A percentile compares a stretch with the other conserved stretches of the same genome.
Evolutionary conservation across 2,888 invertebrate genomes (phyloP).

Genomic region (Galerucella pusilla): DNA sequence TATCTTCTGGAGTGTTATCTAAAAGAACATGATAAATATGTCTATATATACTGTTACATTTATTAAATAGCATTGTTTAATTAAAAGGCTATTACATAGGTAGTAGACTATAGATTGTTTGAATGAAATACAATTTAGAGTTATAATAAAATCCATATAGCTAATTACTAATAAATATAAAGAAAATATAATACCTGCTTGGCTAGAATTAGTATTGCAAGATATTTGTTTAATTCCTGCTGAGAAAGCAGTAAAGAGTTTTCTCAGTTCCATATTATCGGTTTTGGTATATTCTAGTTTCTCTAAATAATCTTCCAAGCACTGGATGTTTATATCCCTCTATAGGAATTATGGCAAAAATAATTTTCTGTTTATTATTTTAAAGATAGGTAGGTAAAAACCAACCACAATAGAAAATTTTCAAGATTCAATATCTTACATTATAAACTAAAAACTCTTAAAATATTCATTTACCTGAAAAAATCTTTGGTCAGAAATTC

Average conservation of each 20-base stretch:
- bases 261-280: not conserved
- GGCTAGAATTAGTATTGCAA: not conserved
- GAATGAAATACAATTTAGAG: too few relatives aligned
- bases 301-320: not conserved
- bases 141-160: too few relatives aligned
- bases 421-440: not conserved
- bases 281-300: not conserved
- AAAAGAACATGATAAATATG: not conserved
- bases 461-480: not conserved
- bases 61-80: too few relatives aligned
- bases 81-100: too few relatives aligned
- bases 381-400: too few relatives aligned
- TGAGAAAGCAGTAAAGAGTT: not conserved
- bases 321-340: not conserved
- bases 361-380: too few relatives aligned
- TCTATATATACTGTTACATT: not conserved
- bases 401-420: not conserved
- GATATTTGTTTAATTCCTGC: not conserved
- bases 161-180: too few relatives aligned
- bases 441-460: not conserved
- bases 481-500: not conserved
- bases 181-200: not conserved
- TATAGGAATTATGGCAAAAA: not conserved
- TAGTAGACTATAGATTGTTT: too few relatives aligned
- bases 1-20: not conserved